Conservation (phyloP, 1,140 invertebrate species). For the Hylaeus volcanicus region DNA sequence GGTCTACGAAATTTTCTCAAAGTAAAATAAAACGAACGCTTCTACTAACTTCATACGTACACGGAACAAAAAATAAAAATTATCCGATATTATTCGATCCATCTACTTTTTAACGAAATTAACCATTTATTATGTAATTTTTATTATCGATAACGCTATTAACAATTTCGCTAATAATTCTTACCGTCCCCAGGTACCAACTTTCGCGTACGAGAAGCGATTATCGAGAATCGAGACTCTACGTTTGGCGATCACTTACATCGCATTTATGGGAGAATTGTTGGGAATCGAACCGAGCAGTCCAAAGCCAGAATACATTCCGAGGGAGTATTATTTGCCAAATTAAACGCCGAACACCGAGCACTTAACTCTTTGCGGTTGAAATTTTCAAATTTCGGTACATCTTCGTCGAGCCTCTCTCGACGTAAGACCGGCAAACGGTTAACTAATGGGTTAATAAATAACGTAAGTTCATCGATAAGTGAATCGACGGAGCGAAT, state of each 20-base stretch:
- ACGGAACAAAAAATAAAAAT: not conserved
- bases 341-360: constrained; percentile 64
- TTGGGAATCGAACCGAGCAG: constrained; percentile 81
- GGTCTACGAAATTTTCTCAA: not conserved
- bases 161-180: not conserved
- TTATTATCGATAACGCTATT: too few relatives aligned
- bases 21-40: too few relatives aligned
- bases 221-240: constrained; percentile 98
- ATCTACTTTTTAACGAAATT: too few relatives aligned
- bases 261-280: constrained; percentile 97
- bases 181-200: constrained; percentile 88
- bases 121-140: too few relatives aligned
- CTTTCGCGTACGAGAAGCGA: constrained; percentile 99
- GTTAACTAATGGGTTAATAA: not conserved
- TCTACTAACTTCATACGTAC: too few relatives aligned
- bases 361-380: too few relatives aligned
- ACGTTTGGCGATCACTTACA: constrained; percentile 98
- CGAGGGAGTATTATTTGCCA: constrained; percentile 79
- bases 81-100: not conserved
- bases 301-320: constrained; percentile 77
- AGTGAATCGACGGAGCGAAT: not conserved
- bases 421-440: not conserved
- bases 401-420: not conserved
- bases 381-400: too few relatives aligned
- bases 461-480: not conserved